Percentiles rank a stretch among this genome's conserved stretches.
These are phyloP conservation scores for Philaethria dido DNA, from an alignment of 2,888 invertebrate species.

Conservation along the genomic window DNA sequence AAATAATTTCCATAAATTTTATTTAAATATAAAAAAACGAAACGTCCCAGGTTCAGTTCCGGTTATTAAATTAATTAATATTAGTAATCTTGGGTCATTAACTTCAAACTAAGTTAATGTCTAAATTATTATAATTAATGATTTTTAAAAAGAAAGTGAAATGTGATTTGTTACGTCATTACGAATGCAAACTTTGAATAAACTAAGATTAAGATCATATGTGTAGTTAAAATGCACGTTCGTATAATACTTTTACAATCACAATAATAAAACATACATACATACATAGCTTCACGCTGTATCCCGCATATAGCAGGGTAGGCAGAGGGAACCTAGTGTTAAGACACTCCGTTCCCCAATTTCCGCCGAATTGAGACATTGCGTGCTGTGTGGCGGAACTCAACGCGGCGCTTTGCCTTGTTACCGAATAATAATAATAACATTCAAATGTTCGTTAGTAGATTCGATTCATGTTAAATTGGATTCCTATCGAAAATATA, in stretches of 20 bases:
- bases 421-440: too few relatives aligned
- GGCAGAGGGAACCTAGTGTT: too few relatives aligned
- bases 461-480: constrained; percentile 2
- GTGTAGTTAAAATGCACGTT: constrained; percentile 1
- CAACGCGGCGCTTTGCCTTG: too few relatives aligned
- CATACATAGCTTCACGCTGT: too few relatives aligned
- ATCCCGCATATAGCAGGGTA: too few relatives aligned
- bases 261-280: too few relatives aligned
- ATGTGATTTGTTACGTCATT: constrained; percentile 13
- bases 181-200: constrained; percentile 10
- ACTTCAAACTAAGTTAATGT: constrained; percentile 32
- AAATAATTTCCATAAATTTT: not conserved
- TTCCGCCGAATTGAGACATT: too few relatives aligned
- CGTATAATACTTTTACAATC: not conserved
- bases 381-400: too few relatives aligned
- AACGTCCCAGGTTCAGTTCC: constrained; percentile 23
- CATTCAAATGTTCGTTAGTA: not conserved
- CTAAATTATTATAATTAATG: constrained; percentile 31
- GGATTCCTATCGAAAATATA: too few relatives aligned
- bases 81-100: constrained; percentile 24
- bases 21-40: constrained; percentile 6
- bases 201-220: constrained; percentile 1
- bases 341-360: too few relatives aligned
- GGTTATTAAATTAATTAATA: constrained; percentile 24
- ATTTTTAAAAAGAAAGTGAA: constrained; percentile 34